A percentile compares a stretch with the other conserved stretches of the same genome.
phyloP scores from a whole-genome alignment of 2,113 vertebrate species.

The Hypomesus transpacificus region DNA sequence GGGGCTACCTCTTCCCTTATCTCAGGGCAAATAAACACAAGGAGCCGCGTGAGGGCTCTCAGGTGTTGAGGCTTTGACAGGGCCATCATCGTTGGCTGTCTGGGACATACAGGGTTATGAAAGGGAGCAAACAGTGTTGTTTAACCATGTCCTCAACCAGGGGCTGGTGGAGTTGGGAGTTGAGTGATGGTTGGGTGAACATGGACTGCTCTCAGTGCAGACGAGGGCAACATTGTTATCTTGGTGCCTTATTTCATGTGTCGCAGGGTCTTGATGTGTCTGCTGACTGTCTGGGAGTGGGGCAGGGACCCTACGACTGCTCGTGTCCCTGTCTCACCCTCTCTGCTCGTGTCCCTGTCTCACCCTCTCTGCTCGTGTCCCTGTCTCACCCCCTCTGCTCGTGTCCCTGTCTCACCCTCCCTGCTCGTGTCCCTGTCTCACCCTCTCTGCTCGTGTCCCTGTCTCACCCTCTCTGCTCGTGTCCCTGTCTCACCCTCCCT shows the following conservation, averaged over 20 bases:
- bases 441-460: background rate
- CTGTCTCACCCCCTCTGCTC: no score
- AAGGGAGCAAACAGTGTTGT: no score
- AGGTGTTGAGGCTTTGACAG: background rate
- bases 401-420: no score
- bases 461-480: background rate
- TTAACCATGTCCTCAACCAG: background rate
- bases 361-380: no score
- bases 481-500: no score
- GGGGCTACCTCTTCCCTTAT: slow-evolving; percentile 6
- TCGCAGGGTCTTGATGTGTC: slow-evolving; percentile 35
- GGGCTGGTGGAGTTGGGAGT: no score
- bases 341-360: no score
- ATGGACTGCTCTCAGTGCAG: no score
- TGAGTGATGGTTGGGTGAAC: no score
- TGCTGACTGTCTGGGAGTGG: slow-evolving; percentile 22
- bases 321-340: background rate
- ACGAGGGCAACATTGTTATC: slow-evolving; percentile 16
- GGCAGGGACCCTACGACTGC: background rate
- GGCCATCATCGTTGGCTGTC: no score
- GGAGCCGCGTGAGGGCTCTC: background rate
- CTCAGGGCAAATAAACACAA: background rate
- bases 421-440: no score
- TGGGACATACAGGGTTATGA: background rate
- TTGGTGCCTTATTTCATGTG: slow-evolving; percentile 37